Conservation (phyloP, 2,888 invertebrate species). For the Phortica magna region DNA sequence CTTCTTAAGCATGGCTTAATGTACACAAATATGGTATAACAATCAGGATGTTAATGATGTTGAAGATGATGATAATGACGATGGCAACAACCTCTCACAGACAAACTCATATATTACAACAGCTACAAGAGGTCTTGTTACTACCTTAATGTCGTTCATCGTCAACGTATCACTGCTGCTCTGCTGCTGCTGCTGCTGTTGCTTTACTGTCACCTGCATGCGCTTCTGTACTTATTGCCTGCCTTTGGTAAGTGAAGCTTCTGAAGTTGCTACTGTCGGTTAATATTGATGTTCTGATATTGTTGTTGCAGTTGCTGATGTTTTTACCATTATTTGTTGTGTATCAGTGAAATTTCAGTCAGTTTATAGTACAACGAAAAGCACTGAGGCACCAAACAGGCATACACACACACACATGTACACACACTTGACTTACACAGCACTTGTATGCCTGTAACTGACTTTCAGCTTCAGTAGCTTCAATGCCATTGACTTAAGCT, state of each 20-base stretch:
- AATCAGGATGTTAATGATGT: background rate
- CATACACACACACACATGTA: background rate
- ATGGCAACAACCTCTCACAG: slow-evolving; percentile 16
- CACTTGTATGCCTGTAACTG: slow-evolving; percentile 47
- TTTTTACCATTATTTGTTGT: slow-evolving; percentile 41
- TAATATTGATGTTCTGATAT: slow-evolving; percentile 34
- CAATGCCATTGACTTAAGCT: slow-evolving; percentile 51
- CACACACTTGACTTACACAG: slow-evolving; percentile 25
- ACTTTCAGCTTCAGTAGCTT: slow-evolving; percentile 60
- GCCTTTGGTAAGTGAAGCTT: background rate
- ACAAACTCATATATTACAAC: slow-evolving; percentile 18
- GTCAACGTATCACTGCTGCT: slow-evolving; percentile 56
- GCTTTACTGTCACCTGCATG: slow-evolving; percentile 29
- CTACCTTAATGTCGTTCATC: slow-evolving; percentile 51
- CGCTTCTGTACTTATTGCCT: slow-evolving; percentile 12
- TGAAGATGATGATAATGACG: background rate
- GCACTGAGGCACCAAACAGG: background rate
- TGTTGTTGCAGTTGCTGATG: slow-evolving; percentile 43
- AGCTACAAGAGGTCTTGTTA: slow-evolving; percentile 32
- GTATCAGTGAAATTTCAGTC: slow-evolving; percentile 16
- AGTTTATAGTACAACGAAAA: slow-evolving; percentile 6
- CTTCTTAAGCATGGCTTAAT: slow-evolving; percentile 18
- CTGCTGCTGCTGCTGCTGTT: slow-evolving; percentile 38
- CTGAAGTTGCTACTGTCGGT: too few species aligned
- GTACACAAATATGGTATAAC: background rate